Evolutionary conservation across 2,113 vertebrate genomes (phyloP), one percentile per base, ranked within the genome.

Genomic region (Lampris incognitus): DNA sequence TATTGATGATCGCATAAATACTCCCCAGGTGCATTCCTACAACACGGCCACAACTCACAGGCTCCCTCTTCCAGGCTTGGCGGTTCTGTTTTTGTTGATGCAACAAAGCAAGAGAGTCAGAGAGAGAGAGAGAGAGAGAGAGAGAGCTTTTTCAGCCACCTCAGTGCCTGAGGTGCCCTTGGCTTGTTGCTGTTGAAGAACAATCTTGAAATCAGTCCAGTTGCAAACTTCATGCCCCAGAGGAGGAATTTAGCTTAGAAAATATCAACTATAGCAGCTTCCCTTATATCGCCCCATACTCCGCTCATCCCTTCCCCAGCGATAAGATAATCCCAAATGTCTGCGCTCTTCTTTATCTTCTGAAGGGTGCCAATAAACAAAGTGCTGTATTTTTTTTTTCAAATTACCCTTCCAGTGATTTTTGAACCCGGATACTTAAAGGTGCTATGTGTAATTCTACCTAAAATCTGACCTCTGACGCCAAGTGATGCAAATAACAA

Each of bases 301-400:
- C 66, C 72, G 66, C 57, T 39, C 62, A 56, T 36, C 50, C 63
- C 42, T 48, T 74, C 80, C 77, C 69, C 13, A 61, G 85, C 5
- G 73, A 76, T 84, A n/a, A 52, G 42, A 85, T 82, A 69, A 82
- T 91, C 86, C 85, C 87, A 83, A 58, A 74, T 89, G 84, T 88
- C 83, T 87, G 76, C 78, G 82, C 80, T 79, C 42, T 68, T 55
- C 42, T 49, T 73, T 69, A 61, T 88, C 76, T 10, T 40, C 82
- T 69, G 6, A 51, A 71, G 79, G 72, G 74, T 66, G 61, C 50
- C 51, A 60, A 44, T 67, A 66, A 72, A 70, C 9, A 11, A 9
- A 70, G 55, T 50, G 62, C 67, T 70, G 65, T 72, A 69, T 85
- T 82, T 77, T 72, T 10, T 24, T 24, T 24, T 24, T 24, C 24